Evolutionary conservation across 2,113 vertebrate species (phyloP), one percentile per base, ranked within the genome.

Genomic region (Sitta europaea): DNA sequence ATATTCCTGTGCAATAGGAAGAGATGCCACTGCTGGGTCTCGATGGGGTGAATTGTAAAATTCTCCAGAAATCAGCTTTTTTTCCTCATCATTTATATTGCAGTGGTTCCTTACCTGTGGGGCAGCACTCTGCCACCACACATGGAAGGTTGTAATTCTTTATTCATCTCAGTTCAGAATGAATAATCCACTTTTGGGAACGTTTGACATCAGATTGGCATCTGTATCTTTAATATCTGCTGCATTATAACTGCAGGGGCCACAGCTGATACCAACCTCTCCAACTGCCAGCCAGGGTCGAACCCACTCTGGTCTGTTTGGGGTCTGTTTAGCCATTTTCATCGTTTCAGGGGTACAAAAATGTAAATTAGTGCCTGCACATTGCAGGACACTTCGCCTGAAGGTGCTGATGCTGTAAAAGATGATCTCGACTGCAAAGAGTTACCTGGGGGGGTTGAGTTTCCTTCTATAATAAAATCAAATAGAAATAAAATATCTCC

Each of bases 401-500:
- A 93, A 89, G 81, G 43, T 96, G 86, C 77, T 95, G 70, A 42
- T 74, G 57, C 77, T 90, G 76, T 58, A 43, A 55, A 74, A 66
- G 51, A 45, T 65, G 50, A 53, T 16, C 14, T 4, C 9, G 4
- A 24, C 48, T 88, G 67, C 51, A 72, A 42, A 38, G 2, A 61
- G 35, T 81, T 79, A 19, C 66, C 78, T 70, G 71, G 47, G 47
- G 43, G 21, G 20, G 25, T 16, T 47, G 40, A 47, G n/a, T 57
- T 78, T 65, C 57, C 43, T 77, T 48, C 61, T 42, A 0, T 51
- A 54, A 50, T n/a, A n/a, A n/a, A n/a, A n/a, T n/a, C n/a, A n/a
- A n/a, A n/a, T n/a, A n/a, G n/a, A n/a, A n/a, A n/a, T n/a, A n/a
- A n/a, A n/a, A n/a, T n/a, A n/a, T n/a, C 19, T 43, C 28, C 29